Evolutionary conservation across 2,888 invertebrate species (phyloP), one percentile per base, ranked within the genome.

Genomic region (Prenolepis imparis): DNA sequence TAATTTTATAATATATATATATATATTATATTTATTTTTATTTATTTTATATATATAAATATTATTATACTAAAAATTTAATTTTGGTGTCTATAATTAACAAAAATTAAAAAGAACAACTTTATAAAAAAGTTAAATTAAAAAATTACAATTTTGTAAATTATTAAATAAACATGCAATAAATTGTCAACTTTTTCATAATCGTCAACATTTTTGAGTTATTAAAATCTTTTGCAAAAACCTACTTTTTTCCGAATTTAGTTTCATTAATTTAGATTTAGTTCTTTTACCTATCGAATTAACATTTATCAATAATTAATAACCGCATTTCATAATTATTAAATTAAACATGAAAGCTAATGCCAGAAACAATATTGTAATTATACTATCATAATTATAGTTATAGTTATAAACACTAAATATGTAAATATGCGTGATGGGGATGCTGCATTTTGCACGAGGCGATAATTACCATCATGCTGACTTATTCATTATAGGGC

Each of bases 401-500:
- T 78, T 32, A 21, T 44, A 67, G 21, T 41, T 44, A 68, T 59
- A 21, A 12, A 24, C 36, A 28, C 12, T 80, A 70, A 80, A 80
- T 68, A 78, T 59, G 59, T 70, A 80, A 70, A 70, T 68, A 24
- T 57, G 44, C 32, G 44, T 70, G 36, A 70, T 59, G 55, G 41
- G 61, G 68, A 78, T 68, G 55, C 12, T 55, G 59, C 21, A 61
- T 80, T 80, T 80, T 80, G 36, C 21, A 48, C 59, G 24, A 70
- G 39, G 59, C 12, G 59, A 78, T 70, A 80, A 80, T 80, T 80
- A 80, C 21, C 36, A 32, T 68, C 18, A 3, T 48, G 32, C 12
- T 61, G 44, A 68, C 36, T 80, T 80, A 80, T 80, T 80, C 44
- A 80, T 70, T 80, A 70, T 48, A 24, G 32, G 32, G 9, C 59